Evolutionary conservation across 2,797 vertebrate species (phyloP).

Genomic region (Balearica regulorum): DNA sequence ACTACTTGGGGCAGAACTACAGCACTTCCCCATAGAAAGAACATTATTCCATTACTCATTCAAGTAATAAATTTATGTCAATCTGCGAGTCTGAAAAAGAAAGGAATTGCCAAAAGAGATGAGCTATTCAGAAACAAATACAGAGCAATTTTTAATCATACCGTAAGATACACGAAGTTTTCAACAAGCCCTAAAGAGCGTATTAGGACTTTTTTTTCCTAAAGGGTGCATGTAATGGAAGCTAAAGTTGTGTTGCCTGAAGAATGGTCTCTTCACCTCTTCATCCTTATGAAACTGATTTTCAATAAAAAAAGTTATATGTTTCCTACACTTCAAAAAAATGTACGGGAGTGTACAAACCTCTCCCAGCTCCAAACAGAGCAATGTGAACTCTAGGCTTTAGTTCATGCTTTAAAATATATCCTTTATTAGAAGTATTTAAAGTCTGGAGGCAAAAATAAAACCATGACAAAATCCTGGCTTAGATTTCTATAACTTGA

Average conservation of each 20-base stretch:
- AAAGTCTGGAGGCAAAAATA: slow-evolving; percentile 56
- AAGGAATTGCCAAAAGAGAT: slow-evolving; percentile 9
- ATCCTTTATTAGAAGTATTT: slow-evolving; percentile 37
- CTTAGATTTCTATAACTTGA: slow-evolving; percentile 38
- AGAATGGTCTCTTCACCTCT: background rate
- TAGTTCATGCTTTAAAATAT: slow-evolving; percentile 18
- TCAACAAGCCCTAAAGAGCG: background rate
- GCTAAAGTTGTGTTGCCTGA: background rate
- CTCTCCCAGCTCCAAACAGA: slow-evolving; percentile 29
- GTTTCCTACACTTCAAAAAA: background rate
- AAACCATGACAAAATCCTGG: slow-evolving; percentile 56
- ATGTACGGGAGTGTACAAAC: slow-evolving; percentile 1
- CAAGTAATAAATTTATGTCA: background rate
- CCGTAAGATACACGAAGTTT: background rate
- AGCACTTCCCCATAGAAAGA: background rate
- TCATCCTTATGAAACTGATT: background rate
- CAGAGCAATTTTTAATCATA: background rate
- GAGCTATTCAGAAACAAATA: background rate
- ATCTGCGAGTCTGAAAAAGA: background rate
- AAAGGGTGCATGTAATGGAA: background rate
- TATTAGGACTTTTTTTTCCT: background rate
- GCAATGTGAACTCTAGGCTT: slow-evolving; percentile 1
- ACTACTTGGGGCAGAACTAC: background rate
- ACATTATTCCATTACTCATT: background rate
- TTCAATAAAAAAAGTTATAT: background rate